phyloP scores from a whole-genome alignment of 2,797 vertebrate species.

The Serranus cabrilla region DNA sequence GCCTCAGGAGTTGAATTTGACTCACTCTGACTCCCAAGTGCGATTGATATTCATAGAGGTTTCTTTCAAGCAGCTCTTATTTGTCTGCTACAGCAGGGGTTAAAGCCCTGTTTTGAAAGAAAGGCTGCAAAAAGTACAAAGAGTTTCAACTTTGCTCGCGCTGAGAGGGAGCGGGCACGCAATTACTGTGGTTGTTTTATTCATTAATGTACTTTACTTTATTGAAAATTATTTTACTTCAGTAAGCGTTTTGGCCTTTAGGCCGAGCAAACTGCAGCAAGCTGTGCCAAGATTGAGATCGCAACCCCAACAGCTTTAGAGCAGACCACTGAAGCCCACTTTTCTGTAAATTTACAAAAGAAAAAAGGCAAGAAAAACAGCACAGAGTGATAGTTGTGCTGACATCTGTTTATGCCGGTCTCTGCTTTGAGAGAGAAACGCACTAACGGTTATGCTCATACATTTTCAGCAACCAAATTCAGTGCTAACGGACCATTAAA shows the following conservation, averaged over 20 bases:
- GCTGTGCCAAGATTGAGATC: constrained; percentile 69
- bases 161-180: constrained; percentile 33
- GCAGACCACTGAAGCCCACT: constrained; percentile 29
- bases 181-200: constrained; percentile 62
- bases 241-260: constrained; percentile 57
- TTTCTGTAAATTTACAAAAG: constrained; percentile 42
- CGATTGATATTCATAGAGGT: constrained; percentile 73
- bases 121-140: constrained; percentile 44
- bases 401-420: constrained; percentile 57
- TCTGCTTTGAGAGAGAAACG: constrained; percentile 38
- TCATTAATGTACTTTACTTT: constrained; percentile 64
- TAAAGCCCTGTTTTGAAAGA: constrained; percentile 51
- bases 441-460: constrained; percentile 52
- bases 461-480: constrained; percentile 68
- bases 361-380: constrained; percentile 37
- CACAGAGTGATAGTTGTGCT: constrained; percentile 22
- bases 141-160: constrained; percentile 39
- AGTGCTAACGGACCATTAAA: constrained; percentile 70
- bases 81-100: constrained; percentile 56
- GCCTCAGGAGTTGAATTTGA: constrained; percentile 45
- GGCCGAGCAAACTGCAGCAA: constrained; percentile 50
- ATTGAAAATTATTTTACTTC: constrained; percentile 63
- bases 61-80: constrained; percentile 53
- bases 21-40: constrained; percentile 40
- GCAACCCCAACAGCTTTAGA: constrained; percentile 53